Percentiles rank a stretch among this genome's conserved stretches.
phyloP scores from a whole-genome alignment of 2,113 vertebrate genomes.

The Tragelaphus scriptus region DNA sequence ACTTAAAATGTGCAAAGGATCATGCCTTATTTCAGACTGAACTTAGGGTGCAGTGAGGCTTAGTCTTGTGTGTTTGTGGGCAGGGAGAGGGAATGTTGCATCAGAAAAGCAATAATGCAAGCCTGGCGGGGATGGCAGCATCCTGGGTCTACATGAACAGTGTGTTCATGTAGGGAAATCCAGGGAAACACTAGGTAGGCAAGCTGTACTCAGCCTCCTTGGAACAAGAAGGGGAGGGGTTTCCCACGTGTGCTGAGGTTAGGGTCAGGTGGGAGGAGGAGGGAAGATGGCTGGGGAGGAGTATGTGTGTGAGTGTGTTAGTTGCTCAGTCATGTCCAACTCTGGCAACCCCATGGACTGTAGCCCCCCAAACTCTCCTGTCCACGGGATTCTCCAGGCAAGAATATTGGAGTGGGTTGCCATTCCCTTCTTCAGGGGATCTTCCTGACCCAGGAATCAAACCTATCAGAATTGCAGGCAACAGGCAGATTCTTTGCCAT shows the following conservation, averaged over 20 bases:
- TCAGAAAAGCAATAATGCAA: background rate
- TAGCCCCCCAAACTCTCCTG: background rate
- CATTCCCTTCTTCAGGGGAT: background rate
- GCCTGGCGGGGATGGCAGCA: background rate
- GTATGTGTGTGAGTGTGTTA: background rate
- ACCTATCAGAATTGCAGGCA: background rate
- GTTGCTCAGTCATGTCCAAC: accelerated
- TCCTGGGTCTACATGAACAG: background rate
- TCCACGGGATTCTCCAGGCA: background rate
- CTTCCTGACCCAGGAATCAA: background rate
- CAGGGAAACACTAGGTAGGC: background rate
- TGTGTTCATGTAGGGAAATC: background rate
- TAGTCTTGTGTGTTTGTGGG: background rate
- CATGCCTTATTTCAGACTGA: background rate
- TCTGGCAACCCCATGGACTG: background rate
- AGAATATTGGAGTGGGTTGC: background rate
- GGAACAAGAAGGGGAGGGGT: background rate
- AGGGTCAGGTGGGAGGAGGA: background rate
- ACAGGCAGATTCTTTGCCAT: background rate
- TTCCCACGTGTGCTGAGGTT: background rate
- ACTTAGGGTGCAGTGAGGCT: background rate
- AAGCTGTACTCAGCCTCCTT: background rate
- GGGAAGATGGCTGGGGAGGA: background rate
- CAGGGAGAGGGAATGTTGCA: background rate
- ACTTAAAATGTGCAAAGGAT: background rate